phyloP scores from a whole-genome alignment of 2,797 vertebrate genomes.

The Gastrophryne carolinensis region DNA sequence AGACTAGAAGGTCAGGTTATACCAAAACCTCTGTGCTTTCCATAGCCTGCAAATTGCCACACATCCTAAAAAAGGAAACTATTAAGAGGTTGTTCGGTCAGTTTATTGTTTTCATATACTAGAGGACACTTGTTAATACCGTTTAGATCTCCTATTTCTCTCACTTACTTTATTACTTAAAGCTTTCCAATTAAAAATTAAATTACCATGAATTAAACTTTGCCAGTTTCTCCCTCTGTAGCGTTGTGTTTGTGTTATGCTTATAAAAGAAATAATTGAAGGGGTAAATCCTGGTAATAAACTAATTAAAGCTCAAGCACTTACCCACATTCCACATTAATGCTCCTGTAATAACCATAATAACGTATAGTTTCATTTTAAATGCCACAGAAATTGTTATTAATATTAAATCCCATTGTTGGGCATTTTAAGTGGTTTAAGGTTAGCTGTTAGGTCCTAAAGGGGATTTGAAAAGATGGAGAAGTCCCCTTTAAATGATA shows the following conservation, averaged over 20 bases:
- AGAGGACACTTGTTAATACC: slow-evolving; percentile 26
- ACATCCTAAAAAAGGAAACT: not conserved
- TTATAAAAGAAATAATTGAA: slow-evolving; percentile 74
- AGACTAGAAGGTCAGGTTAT: too few relatives aligned
- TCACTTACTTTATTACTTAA: slow-evolving; percentile 54
- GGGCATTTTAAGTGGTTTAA: too few relatives aligned
- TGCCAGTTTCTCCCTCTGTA: slow-evolving; percentile 71
- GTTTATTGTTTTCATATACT: slow-evolving; percentile 36
- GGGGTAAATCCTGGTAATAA: slow-evolving; percentile 83
- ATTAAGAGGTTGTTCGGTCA: slow-evolving; percentile 30
- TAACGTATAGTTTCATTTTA: slow-evolving; percentile 73
- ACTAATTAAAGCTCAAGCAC: slow-evolving; percentile 84
- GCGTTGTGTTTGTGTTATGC: slow-evolving; percentile 69
- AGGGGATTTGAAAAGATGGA: too few relatives aligned
- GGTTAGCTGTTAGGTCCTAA: too few relatives aligned
- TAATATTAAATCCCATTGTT: too few relatives aligned
- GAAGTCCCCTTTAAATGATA: too few relatives aligned
- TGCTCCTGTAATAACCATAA: slow-evolving; percentile 76
- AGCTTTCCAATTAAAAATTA: slow-evolving; percentile 66
- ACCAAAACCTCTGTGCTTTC: not conserved
- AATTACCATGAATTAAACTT: slow-evolving; percentile 79
- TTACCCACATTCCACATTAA: slow-evolving; percentile 72
- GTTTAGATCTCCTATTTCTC: slow-evolving; percentile 50
- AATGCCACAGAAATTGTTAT: slow-evolving; percentile 71
- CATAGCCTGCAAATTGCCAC: not conserved